Percentiles rank a stretch among this genome's conserved stretches.
Conservation (phyloP, 2,888 invertebrate genomes). For the Cheilosia vulpina region DNA sequence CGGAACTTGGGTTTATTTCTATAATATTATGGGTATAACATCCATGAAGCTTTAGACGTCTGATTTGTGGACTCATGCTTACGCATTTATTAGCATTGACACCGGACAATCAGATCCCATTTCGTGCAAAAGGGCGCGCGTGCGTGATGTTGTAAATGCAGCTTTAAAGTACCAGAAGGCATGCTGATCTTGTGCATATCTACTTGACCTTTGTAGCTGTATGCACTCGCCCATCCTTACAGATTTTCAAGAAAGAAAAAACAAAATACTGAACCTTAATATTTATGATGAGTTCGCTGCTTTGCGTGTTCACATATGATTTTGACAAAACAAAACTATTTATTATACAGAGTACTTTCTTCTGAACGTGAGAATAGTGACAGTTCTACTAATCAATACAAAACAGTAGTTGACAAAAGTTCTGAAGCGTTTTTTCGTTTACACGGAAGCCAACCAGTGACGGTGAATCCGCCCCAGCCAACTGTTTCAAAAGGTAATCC, state of each 20-base stretch:
- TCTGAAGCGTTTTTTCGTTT: slow-evolving; percentile 18
- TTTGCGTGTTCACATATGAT: slow-evolving; percentile 2
- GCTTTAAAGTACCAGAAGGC: no score
- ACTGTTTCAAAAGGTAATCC: slow-evolving; percentile 7
- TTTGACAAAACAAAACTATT: slow-evolving; percentile 7
- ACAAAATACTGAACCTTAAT: background rate
- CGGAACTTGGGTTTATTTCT: no score
- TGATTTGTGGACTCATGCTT: no score
- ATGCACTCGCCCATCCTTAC: no score
- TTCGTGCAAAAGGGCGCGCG: no score
- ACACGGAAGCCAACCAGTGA: background rate
- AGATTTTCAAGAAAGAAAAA: background rate
- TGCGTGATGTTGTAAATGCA: no score
- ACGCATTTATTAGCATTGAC: no score
- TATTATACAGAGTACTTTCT: slow-evolving; percentile 35
- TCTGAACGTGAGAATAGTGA: slow-evolving; percentile 37
- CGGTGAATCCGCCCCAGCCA: background rate
- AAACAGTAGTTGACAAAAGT: slow-evolving; percentile 21
- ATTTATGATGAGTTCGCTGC: slow-evolving; percentile 35
- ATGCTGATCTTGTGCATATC: no score
- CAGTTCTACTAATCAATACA: slow-evolving; percentile 23
- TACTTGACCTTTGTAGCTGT: no score
- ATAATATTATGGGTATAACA: no score
- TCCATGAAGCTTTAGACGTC: no score
- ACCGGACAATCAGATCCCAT: no score